A percentile compares a stretch with the other conserved stretches of the same genome.
These are phyloP conservation scores for Stomatorhinus walkeri DNA, from an alignment of 2,797 vertebrate species.

Conservation along the genomic window DNA sequence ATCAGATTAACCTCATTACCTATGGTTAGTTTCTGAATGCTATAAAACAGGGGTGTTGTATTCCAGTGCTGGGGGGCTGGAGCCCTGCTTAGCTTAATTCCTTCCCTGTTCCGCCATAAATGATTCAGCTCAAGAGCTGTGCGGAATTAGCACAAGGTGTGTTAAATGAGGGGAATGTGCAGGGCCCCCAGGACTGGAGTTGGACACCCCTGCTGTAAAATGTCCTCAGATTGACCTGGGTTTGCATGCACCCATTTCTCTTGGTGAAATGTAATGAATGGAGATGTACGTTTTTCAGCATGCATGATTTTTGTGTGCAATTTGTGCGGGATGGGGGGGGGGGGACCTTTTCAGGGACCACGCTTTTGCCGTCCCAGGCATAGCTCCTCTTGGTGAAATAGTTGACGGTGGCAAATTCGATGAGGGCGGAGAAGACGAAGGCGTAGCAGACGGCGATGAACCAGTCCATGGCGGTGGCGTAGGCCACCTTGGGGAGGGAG, in stretches of 20 bases:
- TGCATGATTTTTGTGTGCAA: background rate
- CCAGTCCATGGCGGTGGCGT: conserved; percentile 98
- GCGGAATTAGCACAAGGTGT: too few relatives aligned
- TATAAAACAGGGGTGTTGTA: background rate
- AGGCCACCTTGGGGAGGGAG: conserved; percentile 93
- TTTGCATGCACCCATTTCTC: background rate
- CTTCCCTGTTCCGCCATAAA: too few relatives aligned
- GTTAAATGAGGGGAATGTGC: too few relatives aligned
- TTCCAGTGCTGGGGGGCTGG: too few relatives aligned
- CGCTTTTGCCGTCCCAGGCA: conserved; percentile 75
- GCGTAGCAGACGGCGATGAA: conserved; percentile 97
- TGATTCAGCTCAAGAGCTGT: too few relatives aligned
- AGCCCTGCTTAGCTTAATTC: too few relatives aligned
- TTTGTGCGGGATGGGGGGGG: background rate
- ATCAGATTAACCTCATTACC: background rate
- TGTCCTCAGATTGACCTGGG: background rate
- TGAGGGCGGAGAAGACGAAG: conserved; percentile 91
- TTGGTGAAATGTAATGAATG: background rate
- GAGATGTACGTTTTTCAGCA: background rate
- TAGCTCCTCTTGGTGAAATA: conserved; percentile 84
- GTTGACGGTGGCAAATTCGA: conserved; percentile 96
- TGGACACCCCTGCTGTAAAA: background rate
- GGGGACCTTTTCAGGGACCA: conserved; percentile 59
- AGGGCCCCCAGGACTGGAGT: too few relatives aligned
- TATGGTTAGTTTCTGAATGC: background rate